phyloP scores from a whole-genome alignment of 1,140 invertebrate species.

The Papilio helenus region DNA sequence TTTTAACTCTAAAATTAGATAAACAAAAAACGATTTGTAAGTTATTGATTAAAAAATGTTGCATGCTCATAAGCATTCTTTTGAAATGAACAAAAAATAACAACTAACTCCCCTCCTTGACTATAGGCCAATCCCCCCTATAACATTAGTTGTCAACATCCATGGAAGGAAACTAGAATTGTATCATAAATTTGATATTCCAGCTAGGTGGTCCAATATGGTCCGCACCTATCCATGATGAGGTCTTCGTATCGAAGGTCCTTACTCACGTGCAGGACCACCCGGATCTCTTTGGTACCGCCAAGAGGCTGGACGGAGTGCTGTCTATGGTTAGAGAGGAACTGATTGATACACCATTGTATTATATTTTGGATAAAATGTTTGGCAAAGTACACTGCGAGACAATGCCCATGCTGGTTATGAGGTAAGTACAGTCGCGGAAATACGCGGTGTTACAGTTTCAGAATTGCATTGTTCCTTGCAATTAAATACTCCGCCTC shows the following conservation, averaged over 20 bases:
- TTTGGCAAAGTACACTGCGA: conserved; percentile 86
- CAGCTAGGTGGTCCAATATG: conserved; percentile 97
- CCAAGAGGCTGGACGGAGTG: conserved; percentile 89
- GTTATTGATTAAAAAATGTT: too few species aligned
- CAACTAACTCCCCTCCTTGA: too few species aligned
- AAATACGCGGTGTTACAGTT: too few species aligned
- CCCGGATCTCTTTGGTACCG: conserved; percentile 84
- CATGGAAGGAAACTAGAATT: neutral
- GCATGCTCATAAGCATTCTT: too few species aligned
- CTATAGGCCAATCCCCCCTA: too few species aligned
- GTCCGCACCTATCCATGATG: conserved; percentile 92
- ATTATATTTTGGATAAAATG: conserved; percentile 89
- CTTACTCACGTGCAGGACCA: conserved; percentile 74
- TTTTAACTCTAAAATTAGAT: too few species aligned
- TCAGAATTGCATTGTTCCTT: too few species aligned
- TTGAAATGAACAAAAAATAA: too few species aligned
- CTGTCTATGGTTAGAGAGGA: conserved; percentile 90
- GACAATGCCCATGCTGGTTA: conserved; percentile 85
- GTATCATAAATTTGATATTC: conserved; percentile 44
- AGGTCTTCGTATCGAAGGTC: conserved; percentile 87
- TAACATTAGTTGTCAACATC: too few species aligned
- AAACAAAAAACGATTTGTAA: too few species aligned
- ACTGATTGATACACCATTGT: conserved; percentile 92
- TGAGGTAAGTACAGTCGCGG: conserved; percentile 80
- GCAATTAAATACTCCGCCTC: too few species aligned